Percentiles rank a stretch among this genome's conserved stretches.
phyloP scores from a whole-genome alignment of 1,140 invertebrate species.

The Theocolax elegans region DNA sequence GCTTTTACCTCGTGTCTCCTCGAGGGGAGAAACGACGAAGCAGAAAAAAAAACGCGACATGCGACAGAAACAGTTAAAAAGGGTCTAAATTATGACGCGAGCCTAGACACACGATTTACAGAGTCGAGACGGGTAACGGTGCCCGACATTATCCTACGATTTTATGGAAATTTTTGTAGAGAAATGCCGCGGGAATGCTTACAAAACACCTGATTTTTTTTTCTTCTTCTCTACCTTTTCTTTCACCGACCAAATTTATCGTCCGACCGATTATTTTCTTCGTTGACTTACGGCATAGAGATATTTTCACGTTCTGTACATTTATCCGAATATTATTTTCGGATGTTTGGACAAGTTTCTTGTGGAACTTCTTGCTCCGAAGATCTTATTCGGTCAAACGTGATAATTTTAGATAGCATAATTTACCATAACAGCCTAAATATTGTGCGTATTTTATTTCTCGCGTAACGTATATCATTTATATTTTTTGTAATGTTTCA shows the following conservation, averaged over 20 bases:
- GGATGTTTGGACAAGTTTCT: no score
- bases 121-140: slow-evolving; percentile 25
- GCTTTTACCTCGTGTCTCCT: no score
- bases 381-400: no score
- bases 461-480: no score
- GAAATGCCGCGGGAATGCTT: not conserved
- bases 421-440: no score
- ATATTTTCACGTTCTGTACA: no score
- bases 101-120: no score
- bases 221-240: slow-evolving; percentile 13
- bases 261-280: not conserved
- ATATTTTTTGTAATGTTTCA: no score
- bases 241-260: not conserved
- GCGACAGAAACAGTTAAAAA: slow-evolving; percentile 48
- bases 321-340: no score
- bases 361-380: no score
- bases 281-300: not conserved
- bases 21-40: not conserved
- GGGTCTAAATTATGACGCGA: slow-evolving; percentile 46
- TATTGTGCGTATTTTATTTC: no score
- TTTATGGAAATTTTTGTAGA: slow-evolving; percentile 25
- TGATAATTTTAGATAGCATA: no score
- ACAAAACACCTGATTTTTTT: slow-evolving; percentile 30
- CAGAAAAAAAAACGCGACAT: slow-evolving; percentile 30
- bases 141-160: not conserved